phyloP scores from a whole-genome alignment of 2,888 invertebrate genomes.

The Amphipyra tragopoginis region DNA sequence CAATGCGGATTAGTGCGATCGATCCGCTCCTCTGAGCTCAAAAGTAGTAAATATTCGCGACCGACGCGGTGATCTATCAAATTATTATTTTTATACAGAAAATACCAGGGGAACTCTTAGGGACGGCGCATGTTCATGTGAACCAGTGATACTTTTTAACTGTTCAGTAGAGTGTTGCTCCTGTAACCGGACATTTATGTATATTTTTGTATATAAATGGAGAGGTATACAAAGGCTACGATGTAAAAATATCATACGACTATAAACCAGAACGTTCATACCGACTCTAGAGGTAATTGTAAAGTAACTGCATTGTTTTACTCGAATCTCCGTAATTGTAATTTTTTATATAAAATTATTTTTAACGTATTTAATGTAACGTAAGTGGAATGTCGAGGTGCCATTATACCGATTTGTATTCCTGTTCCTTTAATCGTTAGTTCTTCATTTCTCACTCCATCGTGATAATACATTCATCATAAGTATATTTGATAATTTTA shows the following conservation, averaged over 20 bases:
- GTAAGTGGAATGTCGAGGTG: constrained; percentile 87
- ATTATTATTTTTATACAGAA: constrained; percentile 82
- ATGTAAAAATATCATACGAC: constrained; percentile 84
- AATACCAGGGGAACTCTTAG: constrained; percentile 61
- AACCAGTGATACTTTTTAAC: constrained; percentile 71
- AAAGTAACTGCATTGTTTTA: constrained; percentile 79
- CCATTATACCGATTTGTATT: constrained; percentile 87
- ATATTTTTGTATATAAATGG: constrained; percentile 89
- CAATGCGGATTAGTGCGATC: constrained; percentile 64
- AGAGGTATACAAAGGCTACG: constrained; percentile 79
- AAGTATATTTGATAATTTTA: constrained; percentile 61
- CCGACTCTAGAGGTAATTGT: constrained; percentile 74
- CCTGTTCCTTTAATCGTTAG: constrained; percentile 74
- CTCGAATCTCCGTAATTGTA: constrained; percentile 87
- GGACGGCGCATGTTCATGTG: constrained; percentile 60
- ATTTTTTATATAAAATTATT: constrained; percentile 85
- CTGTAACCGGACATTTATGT: constrained; percentile 82
- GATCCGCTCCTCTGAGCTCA: constrained; percentile 63
- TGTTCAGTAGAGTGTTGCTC: constrained; percentile 67
- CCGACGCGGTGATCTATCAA: constrained; percentile 70
- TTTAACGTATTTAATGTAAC: constrained; percentile 82
- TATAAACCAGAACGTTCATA: constrained; percentile 67
- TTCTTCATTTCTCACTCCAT: constrained; percentile 67
- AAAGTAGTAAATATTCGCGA: constrained; percentile 58
- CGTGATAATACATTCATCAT: constrained; percentile 54